Evolutionary conservation across 1,140 invertebrate genomes (phyloP), one percentile per base, ranked within the genome.

Genomic region (Drosophila erecta): DNA sequence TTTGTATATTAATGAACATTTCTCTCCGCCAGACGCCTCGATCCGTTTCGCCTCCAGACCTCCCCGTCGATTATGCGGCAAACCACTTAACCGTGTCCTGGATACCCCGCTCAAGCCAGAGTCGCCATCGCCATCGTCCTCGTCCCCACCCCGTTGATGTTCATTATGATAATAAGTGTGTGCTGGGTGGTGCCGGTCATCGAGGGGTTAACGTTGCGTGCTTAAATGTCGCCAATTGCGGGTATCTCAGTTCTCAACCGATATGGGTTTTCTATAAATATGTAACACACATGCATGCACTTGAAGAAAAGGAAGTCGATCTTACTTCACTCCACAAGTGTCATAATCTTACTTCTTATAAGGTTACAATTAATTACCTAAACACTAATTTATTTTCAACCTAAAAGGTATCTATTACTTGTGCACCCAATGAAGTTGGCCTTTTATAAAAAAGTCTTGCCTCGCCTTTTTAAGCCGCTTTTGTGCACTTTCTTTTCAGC

Each of bases 181-280:
- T 75, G 47, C 38, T 47, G 41, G 38, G 53, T 57, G 44, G 53
- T 44, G 24, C 61, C 47, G 53, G 59, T 41, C 74, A 69, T 65
- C 62, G 69, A 61, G 73, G 69, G 81, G 65, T 83, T 87, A 87
- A 83, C 66, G 79, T 87, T 87, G 84, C 84, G 83, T 89, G 84
- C 78, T 86, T 85, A 86, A 86, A 85, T 86, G 78, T 78, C 81
- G 70, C 76, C 83, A 87, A 83, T 83, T 79, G 73, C 81, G 75
- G 84, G 80, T 84, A 84, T 84, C 76, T 71, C 81, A 66, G 70
- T 44, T 24, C 24, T 15, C 24, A 43, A 27, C 54, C 30, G 17
- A 44, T 35, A 35, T 33, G 43, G 62, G 43, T 30, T 35, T 51
- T 76, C 40, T 37, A 46, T 67, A 61, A 61, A 64, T 55, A 54